Evolutionary conservation across 1,140 invertebrate species (phyloP).

Genomic region (Bombus waltoni): DNA sequence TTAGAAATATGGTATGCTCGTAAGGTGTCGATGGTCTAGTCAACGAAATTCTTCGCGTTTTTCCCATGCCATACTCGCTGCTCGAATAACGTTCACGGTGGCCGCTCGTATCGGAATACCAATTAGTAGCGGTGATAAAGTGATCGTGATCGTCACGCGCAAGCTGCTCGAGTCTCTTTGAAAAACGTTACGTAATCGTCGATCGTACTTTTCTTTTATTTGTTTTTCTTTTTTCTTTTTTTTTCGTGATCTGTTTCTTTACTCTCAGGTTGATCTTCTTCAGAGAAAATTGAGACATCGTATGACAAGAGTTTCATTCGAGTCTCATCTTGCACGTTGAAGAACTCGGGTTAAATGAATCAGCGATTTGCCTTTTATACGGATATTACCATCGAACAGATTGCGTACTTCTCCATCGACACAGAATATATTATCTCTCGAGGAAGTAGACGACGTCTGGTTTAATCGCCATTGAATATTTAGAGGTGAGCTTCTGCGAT

Average conservation of each 20-base stretch:
- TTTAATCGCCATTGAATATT: slow-evolving; percentile 5
- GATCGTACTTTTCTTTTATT: background rate
- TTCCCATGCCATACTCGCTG: slow-evolving; percentile 59
- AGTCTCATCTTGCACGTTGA: background rate
- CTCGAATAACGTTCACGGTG: slow-evolving; percentile 52
- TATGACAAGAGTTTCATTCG: background rate
- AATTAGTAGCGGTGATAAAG: slow-evolving; percentile 56
- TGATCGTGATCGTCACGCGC: slow-evolving; percentile 59
- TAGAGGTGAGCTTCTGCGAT: background rate
- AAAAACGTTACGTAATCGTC: background rate
- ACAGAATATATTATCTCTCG: background rate
- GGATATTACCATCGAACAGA: background rate
- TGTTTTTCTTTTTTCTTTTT: background rate
- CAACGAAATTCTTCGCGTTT: slow-evolving; percentile 58
- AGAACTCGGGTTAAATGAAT: slow-evolving; percentile 26
- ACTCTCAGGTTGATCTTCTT: background rate
- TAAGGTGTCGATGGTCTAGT: slow-evolving; percentile 45
- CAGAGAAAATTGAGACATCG: slow-evolving; percentile 12
- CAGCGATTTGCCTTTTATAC: slow-evolving; percentile 12
- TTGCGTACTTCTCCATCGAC: background rate
- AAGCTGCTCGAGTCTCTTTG: slow-evolving; percentile 33
- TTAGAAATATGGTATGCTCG: slow-evolving; percentile 21
- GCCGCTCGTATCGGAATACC: slow-evolving; percentile 50
- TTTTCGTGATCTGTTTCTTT: background rate
- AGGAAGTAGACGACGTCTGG: background rate